Conservation (phyloP, 1,140 invertebrate species). For the Trypoxylus dichotomus region DNA sequence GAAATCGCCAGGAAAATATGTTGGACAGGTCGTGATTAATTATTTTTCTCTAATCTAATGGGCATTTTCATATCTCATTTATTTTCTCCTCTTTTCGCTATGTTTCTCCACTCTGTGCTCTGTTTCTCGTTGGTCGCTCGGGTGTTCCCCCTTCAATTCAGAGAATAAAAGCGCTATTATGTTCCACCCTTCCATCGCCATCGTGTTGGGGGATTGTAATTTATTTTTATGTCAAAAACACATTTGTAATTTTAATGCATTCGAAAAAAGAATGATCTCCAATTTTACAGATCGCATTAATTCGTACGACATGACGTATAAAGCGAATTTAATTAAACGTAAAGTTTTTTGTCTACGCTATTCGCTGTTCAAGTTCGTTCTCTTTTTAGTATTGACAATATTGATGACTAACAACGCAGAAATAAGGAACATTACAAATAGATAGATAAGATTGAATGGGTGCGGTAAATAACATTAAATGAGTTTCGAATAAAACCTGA, state of each 20-base stretch:
- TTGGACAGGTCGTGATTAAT: constrained; percentile 13
- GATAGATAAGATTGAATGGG: no score
- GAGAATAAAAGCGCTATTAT: constrained; percentile 11
- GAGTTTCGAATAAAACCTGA: no score
- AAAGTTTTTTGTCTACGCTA: background rate
- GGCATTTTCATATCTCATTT: constrained; percentile 24
- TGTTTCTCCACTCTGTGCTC: background rate
- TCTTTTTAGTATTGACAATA: background rate
- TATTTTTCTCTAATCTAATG: constrained; percentile 22
- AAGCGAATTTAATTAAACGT: constrained; percentile 17
- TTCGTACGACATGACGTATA: constrained; percentile 5
- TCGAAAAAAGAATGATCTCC: background rate
- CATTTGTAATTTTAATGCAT: constrained; percentile 21
- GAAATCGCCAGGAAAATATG: constrained; percentile 14
- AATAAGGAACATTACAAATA: no score
- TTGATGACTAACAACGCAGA: background rate
- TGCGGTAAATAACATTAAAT: no score
- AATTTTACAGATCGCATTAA: constrained; percentile 14
- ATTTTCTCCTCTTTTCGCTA: constrained; percentile 1
- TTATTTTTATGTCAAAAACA: constrained; percentile 23
- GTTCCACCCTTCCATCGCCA: background rate
- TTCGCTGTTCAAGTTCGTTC: background rate
- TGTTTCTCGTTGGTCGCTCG: background rate
- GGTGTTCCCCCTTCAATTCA: background rate
- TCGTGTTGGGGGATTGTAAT: background rate